Base-by-base conservation (phyloP, 2,888 invertebrate species). In the Palloptera scutellata region DNA sequence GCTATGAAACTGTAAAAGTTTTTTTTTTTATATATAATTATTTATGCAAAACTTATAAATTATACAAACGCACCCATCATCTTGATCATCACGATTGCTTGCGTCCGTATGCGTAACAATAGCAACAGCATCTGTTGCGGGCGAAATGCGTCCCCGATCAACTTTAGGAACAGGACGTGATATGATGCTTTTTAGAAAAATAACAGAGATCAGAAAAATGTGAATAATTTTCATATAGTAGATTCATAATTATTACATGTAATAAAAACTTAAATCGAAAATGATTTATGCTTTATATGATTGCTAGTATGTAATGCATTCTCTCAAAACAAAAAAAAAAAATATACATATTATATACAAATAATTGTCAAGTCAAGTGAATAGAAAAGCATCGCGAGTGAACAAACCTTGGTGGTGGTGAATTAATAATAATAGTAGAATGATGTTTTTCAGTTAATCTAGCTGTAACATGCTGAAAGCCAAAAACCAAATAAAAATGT, bases 91-190 rank as follows among this genome's bases (percentile, higher is more conserved):
- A 70, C 88, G 88, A 41, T 84, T 81, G 80, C 79, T 82, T 43
- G 78, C 75, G 48, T 84, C 83, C 9, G 80, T 77, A 69, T 76
- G 79, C 57, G 78, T 72, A 11, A 77, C 72, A 61, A 80, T 71
- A 2, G 86, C 83, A 41, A 87, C 85, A 10, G 88, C 87, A 84
- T 89, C 89, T 51, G 88, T 86, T 3, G 89, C 89, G 13, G 91
- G 90, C 20, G 89, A 89, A 42, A 89, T 79, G 2, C 84, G 79
- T 1, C 79, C 86, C 72, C 90, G 86, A 83, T 91, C 89, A 84
- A 91, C 88, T 91, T 82, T 89, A 84, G 92, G 90, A 88, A 89
- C 64, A 17, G 74, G 72, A 48, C 78, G 76, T 61, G 77, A 72
- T 66, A 76, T 74, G 67, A 77, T 75, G 70, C 78, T 79, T 67